These are phyloP conservation scores for Graphium colonna DNA, from an alignment of 2,888 invertebrate species.

Conservation along the genomic window DNA sequence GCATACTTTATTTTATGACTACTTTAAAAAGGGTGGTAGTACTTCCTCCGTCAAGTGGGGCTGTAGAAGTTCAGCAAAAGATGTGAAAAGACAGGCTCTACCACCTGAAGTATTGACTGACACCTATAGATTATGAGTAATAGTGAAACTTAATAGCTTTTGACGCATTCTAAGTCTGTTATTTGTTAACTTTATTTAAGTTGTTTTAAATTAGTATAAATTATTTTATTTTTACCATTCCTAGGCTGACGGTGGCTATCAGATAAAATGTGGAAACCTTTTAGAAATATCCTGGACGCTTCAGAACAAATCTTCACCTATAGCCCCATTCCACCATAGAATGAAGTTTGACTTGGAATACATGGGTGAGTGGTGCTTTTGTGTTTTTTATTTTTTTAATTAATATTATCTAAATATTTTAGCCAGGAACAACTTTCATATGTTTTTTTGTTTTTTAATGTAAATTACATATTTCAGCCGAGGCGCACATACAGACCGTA, in stretches of 20 bases:
- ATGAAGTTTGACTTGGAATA: slow-evolving; percentile 63
- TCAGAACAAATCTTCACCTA: slow-evolving; percentile 51
- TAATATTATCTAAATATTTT: neutral
- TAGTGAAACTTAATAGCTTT: too few relatives aligned
- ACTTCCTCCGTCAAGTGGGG: too few relatives aligned
- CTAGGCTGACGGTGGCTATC: slow-evolving; percentile 57
- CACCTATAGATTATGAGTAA: too few relatives aligned
- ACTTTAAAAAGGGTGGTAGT: too few relatives aligned
- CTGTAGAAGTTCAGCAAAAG: too few relatives aligned
- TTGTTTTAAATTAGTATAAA: too few relatives aligned
- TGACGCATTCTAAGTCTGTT: too few relatives aligned
- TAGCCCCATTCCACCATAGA: slow-evolving; percentile 55
- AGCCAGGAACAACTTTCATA: neutral
- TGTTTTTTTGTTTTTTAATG: neutral
- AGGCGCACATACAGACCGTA: slow-evolving; percentile 52
- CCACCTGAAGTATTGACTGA: too few relatives aligned
- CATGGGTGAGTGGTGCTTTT: slow-evolving; percentile 46
- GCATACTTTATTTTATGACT: too few relatives aligned
- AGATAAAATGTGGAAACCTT: slow-evolving; percentile 48
- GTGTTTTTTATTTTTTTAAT: neutral
- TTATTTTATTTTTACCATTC: too few relatives aligned
- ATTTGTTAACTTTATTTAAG: too few relatives aligned
- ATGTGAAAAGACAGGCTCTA: too few relatives aligned
- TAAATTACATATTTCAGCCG: slow-evolving; percentile 48
- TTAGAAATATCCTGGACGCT: slow-evolving; percentile 54